Evolutionary conservation across 2,888 invertebrate genomes (phyloP).

Genomic region (Lycia hirtaria): DNA sequence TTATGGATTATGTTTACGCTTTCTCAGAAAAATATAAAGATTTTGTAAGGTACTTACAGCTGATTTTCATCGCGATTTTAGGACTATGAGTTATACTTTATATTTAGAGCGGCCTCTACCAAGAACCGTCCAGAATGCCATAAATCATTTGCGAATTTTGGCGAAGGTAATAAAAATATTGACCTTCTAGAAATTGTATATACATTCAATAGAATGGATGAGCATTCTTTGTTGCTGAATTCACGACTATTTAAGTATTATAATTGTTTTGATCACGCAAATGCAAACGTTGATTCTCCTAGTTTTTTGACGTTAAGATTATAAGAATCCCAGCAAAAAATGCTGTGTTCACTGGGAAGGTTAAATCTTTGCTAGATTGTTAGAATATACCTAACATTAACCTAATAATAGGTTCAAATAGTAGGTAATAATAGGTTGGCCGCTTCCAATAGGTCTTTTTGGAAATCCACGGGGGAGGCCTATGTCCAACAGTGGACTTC

Average conservation of each 20-base stretch:
- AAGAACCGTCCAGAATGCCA: background rate
- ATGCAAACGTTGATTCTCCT: conserved; percentile 5
- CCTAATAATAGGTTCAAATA: no score
- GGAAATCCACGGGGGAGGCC: no score
- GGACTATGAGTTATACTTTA: no score
- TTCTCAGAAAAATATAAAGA: no score
- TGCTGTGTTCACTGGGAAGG: background rate
- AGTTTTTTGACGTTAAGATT: conserved; percentile 5
- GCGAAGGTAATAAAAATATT: background rate
- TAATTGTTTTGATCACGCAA: conserved; percentile 22
- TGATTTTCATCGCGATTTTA: no score
- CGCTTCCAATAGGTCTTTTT: no score
- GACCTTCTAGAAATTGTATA: conserved; percentile 2
- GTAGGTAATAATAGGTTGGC: no score
- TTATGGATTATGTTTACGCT: no score
- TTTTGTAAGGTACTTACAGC: no score
- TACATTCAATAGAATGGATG: conserved; percentile 6
- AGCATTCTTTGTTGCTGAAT: conserved; percentile 9
- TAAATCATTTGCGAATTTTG: background rate
- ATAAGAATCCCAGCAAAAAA: conserved; percentile 11
- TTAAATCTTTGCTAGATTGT: conserved; percentile 8
- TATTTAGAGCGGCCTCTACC: no score
- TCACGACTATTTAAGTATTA: background rate
- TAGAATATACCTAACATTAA: no score
- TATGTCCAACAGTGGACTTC: no score